Conservation (phyloP, 2,113 vertebrate species). For the Panthera tigris region DNA sequence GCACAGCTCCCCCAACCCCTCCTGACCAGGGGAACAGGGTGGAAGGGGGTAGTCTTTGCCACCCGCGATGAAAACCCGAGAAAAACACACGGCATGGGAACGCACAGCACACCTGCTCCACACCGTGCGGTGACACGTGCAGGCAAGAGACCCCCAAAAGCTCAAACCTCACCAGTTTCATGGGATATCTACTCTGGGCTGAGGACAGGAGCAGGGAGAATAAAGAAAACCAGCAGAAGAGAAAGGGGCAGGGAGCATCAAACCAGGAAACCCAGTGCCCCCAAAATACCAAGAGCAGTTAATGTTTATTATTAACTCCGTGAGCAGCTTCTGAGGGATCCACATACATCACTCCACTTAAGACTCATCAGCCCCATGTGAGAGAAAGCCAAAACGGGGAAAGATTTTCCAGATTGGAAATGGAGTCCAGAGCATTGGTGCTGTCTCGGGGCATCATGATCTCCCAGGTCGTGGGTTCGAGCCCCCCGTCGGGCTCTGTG, state of each 20-base stretch:
- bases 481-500: too few species aligned
- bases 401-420: background rate
- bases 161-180: background rate
- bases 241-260: background rate
- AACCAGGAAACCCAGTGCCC: background rate
- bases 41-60: background rate
- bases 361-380: background rate
- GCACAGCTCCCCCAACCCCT: too few species aligned
- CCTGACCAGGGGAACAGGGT: accelerated
- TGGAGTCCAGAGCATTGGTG: background rate
- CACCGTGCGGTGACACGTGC: accelerated
- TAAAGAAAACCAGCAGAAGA: background rate
- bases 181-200: background rate
- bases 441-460: background rate
- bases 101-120: too few species aligned
- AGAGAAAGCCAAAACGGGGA: background rate
- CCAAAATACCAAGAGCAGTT: background rate
- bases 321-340: background rate
- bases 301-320: background rate
- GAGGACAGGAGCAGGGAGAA: background rate
- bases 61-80: background rate
- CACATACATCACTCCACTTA: background rate
- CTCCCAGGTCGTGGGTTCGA: too few species aligned
- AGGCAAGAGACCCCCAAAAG: too few species aligned
- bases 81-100: accelerated